Evolutionary conservation across 2,888 invertebrate genomes (phyloP).

Genomic region (Eugnorisma glareosa): DNA sequence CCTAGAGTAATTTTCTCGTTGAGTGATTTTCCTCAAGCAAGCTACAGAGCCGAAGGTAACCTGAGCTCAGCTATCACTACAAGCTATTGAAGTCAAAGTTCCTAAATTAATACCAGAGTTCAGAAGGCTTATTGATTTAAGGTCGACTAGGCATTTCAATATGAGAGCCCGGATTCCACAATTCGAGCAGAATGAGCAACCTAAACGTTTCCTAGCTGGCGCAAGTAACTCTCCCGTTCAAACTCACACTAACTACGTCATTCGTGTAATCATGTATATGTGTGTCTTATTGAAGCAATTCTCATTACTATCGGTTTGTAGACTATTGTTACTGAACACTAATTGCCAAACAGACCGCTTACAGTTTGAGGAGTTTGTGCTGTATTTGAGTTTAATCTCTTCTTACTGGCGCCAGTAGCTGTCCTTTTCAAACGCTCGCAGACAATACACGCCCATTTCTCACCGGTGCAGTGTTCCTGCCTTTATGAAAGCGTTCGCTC

Average conservation of each 20-base stretch:
- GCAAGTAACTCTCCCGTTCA: slow-evolving; percentile 1
- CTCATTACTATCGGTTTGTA: background rate
- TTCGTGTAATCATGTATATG: background rate
- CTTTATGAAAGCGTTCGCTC: slow-evolving; percentile 48
- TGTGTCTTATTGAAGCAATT: background rate
- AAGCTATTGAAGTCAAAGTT: background rate
- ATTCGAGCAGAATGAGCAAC: slow-evolving; percentile 3
- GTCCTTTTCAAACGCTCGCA: background rate
- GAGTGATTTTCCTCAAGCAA: slow-evolving; percentile 1
- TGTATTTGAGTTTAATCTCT: background rate
- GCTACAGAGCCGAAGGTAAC: background rate
- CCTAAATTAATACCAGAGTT: slow-evolving; percentile 1
- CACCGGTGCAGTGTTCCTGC: background rate
- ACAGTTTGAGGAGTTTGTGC: background rate
- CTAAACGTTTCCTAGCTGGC: background rate
- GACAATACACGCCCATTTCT: slow-evolving; percentile 15
- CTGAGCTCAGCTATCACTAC: background rate
- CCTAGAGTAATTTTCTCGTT: background rate
- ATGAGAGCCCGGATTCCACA: background rate
- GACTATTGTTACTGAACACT: background rate
- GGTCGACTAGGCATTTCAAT: slow-evolving; percentile 10
- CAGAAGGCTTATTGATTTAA: slow-evolving; percentile 17
- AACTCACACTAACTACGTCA: background rate
- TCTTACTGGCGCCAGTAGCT: slow-evolving; percentile 24
- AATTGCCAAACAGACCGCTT: background rate